Percentiles rank a stretch among this genome's conserved stretches.
Evolutionary conservation across 2,888 invertebrate genomes (phyloP).

Genomic region (Ferrisia virgata): DNA sequence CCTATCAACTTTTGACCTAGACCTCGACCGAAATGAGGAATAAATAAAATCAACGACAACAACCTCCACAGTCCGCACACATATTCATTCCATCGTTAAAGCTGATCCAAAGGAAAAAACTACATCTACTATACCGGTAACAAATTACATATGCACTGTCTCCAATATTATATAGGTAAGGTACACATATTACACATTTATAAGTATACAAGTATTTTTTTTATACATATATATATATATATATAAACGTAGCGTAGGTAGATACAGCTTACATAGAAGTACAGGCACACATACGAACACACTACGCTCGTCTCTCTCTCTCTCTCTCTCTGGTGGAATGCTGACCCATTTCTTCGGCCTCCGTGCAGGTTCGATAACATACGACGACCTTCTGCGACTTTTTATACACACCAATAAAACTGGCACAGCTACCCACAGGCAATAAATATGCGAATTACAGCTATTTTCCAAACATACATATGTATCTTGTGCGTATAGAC

Average conservation of each 20-base stretch:
- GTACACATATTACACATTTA: no score
- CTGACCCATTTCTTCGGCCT: constrained; percentile 35
- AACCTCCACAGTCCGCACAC: neutral
- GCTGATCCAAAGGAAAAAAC: no score
- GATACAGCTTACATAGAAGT: no score
- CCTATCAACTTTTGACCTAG: constrained; percentile 20
- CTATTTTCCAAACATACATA: neutral
- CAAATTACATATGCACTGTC: constrained; percentile 33
- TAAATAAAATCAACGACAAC: neutral
- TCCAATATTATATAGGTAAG: no score
- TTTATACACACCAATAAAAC: constrained; percentile 21
- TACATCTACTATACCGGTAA: no score
- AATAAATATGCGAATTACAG: constrained; percentile 38
- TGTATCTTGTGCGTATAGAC: no score
- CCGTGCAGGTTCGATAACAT: constrained; percentile 38
- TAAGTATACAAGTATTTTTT: no score
- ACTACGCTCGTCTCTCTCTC: neutral
- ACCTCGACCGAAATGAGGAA: neutral
- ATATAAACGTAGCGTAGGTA: no score
- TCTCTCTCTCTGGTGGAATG: no score
- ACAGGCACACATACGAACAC: neutral
- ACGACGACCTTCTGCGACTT: constrained; percentile 39
- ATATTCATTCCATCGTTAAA: no score
- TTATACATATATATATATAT: no score
- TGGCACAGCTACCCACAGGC: constrained; percentile 36